Base-by-base conservation (phyloP, 2,113 vertebrate genomes). In the Dermatemys mawii region DNA sequence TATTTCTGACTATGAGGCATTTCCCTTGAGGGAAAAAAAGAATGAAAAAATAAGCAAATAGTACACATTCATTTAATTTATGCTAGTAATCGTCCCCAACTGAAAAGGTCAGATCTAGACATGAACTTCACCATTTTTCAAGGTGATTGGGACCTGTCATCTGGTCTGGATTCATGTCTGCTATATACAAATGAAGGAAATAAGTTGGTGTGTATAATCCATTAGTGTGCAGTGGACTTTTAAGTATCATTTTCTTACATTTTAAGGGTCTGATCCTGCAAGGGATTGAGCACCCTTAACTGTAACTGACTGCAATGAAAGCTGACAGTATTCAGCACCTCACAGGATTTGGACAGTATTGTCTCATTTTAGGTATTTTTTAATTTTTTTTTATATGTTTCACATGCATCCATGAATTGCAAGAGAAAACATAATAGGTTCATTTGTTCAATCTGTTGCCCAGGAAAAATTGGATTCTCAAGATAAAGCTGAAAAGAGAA, bases 1-100 rank as follows among this genome's bases (percentile, higher is more conserved):
- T 35, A 0, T 27, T 76, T 12, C 8, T 12, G 5, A 0, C 1
- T 1, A 2, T 32, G 7, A 12, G 38, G 1, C 48, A 1, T 63
- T 49, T 88, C 32, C 16, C 80, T 44, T 4, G 48, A 1, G 76
- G 7, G 46, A 48, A 49, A 55, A 41, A 27, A 75, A 48, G 29
- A 76, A 10, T 19, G 8, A 11, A 50, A 38, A 4, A 2, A 26
- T 57, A 24, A n/a, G n/a, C 48, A 48, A 60, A 32, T 1, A 2
- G 3, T 29, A 3, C 4, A 0, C 5, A 16, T 41, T 55, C 10
- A n/a, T 78, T 75, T 76, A 11, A 35, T 54, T 78, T 29, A 2
- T 79, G 32, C n/a, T 24, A 4, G 0, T 1, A 44, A 5, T 1
- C 8, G 5, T 3, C 19, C 19, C 17, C 0, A 35, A 67, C 19